Evolutionary conservation across 2,888 invertebrate species (phyloP), one percentile per base, ranked within the genome.

Genomic region (Drosophila greeni): DNA sequence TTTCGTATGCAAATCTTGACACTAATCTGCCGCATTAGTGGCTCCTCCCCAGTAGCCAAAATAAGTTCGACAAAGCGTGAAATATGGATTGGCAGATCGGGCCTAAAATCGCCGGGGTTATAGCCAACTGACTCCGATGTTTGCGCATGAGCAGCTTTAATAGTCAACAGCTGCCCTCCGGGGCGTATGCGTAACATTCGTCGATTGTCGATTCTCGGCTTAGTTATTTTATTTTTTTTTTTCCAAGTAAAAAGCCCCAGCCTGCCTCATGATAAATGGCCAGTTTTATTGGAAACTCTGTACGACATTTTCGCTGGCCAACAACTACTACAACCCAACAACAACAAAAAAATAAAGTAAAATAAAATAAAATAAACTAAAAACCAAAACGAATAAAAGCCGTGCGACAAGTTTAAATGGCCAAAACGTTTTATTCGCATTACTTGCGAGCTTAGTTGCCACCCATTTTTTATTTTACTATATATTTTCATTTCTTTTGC

Each of bases 1-100:
- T 73, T 75, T 66, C 71, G 69, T 84, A 85, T 86, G 85, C 86
- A 86, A 85, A 85, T 85, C 70, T 80, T 83, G 85, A 85, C 85
- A 85, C 77, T 82, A 84, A 85, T 82, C 85, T 82, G 67, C 56
- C 52, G 60, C 70, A 72, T 72, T 71, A 75, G 51, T 56, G 48
- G 52, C 69, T 82, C 82, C 78, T 82, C 70, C 70, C 72, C 59
- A 49, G 37, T 37, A 40, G 42, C 56, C 55, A 52, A 31, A 34
- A 43, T 20, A 29, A 49, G 49, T 47, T 58, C 76, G 73, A 70
- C 75, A 75, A 78, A 85, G 82, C 82, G 84, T 82, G 85, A 82
- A 84, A 78, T 75, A 75, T 66, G 53, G 70, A 66, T 67, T 64
- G 37, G 61, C 70, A 67, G 71, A 64, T 39, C 52, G 48, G 45